phyloP scores from a whole-genome alignment of 1,140 invertebrate genomes.

The Pinna nobilis region DNA sequence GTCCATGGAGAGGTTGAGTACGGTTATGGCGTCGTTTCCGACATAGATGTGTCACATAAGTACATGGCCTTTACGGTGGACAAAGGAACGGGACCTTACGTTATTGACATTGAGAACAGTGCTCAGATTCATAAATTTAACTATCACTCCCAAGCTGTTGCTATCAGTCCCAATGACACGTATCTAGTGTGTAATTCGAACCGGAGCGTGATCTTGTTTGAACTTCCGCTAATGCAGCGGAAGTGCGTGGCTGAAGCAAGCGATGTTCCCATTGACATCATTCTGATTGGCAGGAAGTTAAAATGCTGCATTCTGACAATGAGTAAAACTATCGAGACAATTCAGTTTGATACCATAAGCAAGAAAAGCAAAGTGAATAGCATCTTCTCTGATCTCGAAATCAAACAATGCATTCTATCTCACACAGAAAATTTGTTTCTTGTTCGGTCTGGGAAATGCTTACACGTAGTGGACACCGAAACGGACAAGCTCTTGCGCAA shows the following conservation, averaged over 20 bases:
- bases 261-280: conserved; percentile 60
- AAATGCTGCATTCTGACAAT: conserved; percentile 62
- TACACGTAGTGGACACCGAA: conserved; percentile 53
- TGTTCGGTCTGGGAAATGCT: conserved; percentile 49
- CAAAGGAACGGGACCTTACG: conserved; percentile 84
- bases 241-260: conserved; percentile 52
- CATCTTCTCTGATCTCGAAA: conserved; percentile 61
- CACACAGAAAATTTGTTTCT: conserved; percentile 57
- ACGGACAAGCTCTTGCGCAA: conserved; percentile 44
- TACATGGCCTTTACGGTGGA: conserved; percentile 92
- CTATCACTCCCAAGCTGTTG: conserved; percentile 89
- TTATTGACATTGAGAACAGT: conserved; percentile 81
- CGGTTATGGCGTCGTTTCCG: conserved; percentile 45
- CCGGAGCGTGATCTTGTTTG: conserved; percentile 85
- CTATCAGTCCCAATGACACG: conserved; percentile 93
- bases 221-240: conserved; percentile 73
- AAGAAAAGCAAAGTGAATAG: conserved; percentile 41
- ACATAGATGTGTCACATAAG: conserved; percentile 85
- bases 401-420: conserved; percentile 55
- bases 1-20: conserved; percentile 55
- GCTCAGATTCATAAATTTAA: conserved; percentile 57
- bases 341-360: conserved; percentile 55
- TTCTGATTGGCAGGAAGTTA: conserved; percentile 47
- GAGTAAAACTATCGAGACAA: conserved; percentile 54
- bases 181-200: conserved; percentile 89